Evolutionary conservation across 64 coral and sea anemone species (phyloP).

Genomic region (Trachythela sp.): DNA sequence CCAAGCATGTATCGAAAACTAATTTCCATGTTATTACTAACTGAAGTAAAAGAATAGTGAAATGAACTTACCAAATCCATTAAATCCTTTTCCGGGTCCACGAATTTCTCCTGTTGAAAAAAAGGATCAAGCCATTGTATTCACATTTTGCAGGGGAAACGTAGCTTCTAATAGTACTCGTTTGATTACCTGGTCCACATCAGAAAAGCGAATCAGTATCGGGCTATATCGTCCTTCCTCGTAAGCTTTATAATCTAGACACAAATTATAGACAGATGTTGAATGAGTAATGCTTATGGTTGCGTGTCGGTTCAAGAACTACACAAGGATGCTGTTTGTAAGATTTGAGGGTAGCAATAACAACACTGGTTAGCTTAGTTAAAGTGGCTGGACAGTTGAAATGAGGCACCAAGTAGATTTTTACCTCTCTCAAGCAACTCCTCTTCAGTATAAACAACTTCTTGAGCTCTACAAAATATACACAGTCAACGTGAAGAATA

Average conservation of each 20-base stretch:
- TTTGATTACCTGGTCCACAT: slow-evolving; percentile 85
- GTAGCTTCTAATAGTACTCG: too few species aligned
- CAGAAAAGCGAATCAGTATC: slow-evolving; percentile 64
- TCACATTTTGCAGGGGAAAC: too few species aligned
- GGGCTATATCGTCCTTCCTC: slow-evolving; percentile 91
- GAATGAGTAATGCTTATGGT: background rate
- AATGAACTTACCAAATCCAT: background rate
- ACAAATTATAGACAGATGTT: slow-evolving; percentile 2
- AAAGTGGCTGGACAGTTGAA: too few species aligned
- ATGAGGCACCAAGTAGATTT: background rate
- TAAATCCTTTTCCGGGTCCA: background rate
- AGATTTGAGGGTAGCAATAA: too few species aligned
- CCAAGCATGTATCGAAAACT: too few species aligned
- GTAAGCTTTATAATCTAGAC: slow-evolving; percentile 76
- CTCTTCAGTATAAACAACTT: slow-evolving; percentile 70
- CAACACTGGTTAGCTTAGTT: background rate
- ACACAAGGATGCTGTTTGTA: too few species aligned
- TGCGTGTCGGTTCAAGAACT: background rate
- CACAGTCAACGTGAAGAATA: background rate
- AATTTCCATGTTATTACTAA: too few species aligned
- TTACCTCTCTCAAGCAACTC: slow-evolving; percentile 79
- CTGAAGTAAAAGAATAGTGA: background rate
- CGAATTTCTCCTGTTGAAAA: slow-evolving; percentile 12
- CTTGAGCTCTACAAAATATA: background rate
- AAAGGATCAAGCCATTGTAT: background rate